phyloP scores from a whole-genome alignment of 2,797 vertebrate species.

The Trichosurus vulpecula region DNA sequence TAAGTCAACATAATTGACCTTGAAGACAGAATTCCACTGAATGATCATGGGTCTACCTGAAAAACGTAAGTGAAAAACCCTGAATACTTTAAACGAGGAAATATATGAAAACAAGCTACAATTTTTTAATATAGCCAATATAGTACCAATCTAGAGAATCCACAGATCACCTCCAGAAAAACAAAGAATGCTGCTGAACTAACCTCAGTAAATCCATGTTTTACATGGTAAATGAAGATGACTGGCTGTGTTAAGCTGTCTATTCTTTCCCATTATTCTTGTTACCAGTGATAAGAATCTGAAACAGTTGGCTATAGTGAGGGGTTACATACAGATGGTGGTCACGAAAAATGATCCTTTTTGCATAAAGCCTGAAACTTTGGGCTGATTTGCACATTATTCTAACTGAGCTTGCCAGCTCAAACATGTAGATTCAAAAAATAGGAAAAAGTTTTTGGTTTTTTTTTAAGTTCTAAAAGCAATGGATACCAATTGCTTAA shows the following conservation, averaged over 20 bases:
- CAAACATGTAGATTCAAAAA: background rate
- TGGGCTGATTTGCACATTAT: background rate
- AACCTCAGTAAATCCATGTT: background rate
- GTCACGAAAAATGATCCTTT: background rate
- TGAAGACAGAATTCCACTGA: background rate
- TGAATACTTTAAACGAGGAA: background rate
- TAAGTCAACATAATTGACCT: background rate
- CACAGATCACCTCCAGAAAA: background rate
- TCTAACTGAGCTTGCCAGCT: background rate
- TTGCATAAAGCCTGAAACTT: background rate
- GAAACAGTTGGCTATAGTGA: background rate
- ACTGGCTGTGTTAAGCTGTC: background rate
- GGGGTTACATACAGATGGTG: background rate
- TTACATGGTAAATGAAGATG: background rate
- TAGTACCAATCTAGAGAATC: background rate
- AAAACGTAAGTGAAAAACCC: background rate
- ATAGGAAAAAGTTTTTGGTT: background rate
- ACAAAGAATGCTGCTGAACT: background rate
- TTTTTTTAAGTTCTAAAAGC: background rate
- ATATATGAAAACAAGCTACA: background rate
- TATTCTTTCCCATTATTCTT: background rate
- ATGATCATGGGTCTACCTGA: background rate
- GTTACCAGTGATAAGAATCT: background rate
- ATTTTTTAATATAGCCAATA: background rate
- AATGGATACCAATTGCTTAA: background rate